These are phyloP conservation scores for Girardinus metallicus DNA, from an alignment of 2,797 vertebrate species.

Conservation along the genomic window DNA sequence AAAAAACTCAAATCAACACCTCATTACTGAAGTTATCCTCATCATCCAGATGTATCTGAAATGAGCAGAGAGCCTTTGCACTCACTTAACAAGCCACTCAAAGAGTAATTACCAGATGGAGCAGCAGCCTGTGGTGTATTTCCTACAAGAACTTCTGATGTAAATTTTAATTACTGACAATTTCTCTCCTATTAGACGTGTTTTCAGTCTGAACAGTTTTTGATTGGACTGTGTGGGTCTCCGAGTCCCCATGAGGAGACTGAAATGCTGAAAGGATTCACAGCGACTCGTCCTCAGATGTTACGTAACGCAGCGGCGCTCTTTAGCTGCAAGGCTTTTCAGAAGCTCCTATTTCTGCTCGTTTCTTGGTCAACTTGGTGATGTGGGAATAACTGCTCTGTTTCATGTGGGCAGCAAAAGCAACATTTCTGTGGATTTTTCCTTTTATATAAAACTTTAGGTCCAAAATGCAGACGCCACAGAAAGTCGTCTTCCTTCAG, in stretches of 20 bases:
- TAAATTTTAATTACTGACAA: slow-evolving; percentile 73
- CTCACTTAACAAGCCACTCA: slow-evolving; percentile 63
- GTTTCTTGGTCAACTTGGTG: slow-evolving; percentile 1
- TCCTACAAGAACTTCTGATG: slow-evolving; percentile 63
- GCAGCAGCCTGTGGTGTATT: slow-evolving; percentile 66
- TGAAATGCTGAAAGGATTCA: slow-evolving; percentile 9
- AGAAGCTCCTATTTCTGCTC: not conserved
- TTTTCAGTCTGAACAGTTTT: slow-evolving; percentile 49
- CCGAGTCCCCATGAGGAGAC: slow-evolving; percentile 43
- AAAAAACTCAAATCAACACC: slow-evolving; percentile 38
- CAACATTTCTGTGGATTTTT: slow-evolving; percentile 1
- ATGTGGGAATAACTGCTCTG: slow-evolving; percentile 1
- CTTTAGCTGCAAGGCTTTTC: slow-evolving; percentile 1
- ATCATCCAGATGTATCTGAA: slow-evolving; percentile 53
- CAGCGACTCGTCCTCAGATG: slow-evolving; percentile 21
- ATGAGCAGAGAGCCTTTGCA: slow-evolving; percentile 48
- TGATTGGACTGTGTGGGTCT: slow-evolving; percentile 56
- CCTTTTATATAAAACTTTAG: not conserved
- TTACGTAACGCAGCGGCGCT: slow-evolving; percentile 1
- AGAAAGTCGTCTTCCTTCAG: too few species aligned
- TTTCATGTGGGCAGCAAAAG: slow-evolving; percentile 7
- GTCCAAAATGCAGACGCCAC: not conserved
- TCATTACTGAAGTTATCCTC: slow-evolving; percentile 42
- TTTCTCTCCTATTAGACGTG: slow-evolving; percentile 53
- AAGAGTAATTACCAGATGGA: slow-evolving; percentile 74